These are phyloP conservation scores for Ophiodon elongatus DNA, from an alignment of 2,113 vertebrate species.

Conservation along the genomic window DNA sequence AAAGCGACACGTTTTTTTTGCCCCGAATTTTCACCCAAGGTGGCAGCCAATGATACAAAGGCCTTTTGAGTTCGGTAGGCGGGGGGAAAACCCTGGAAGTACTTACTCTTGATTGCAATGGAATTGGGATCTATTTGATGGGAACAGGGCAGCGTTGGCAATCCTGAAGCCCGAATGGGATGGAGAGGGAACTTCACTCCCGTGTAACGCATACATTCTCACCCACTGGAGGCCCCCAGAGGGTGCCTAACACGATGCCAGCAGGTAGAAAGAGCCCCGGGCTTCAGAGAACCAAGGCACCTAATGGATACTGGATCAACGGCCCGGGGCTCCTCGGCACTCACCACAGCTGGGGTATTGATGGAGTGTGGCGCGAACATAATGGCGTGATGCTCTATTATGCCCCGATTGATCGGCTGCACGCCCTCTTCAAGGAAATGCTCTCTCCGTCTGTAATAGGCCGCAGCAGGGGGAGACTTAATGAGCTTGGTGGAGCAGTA, in stretches of 20 bases:
- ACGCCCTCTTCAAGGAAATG: conserved; percentile 1
- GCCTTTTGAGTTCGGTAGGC: too few species aligned
- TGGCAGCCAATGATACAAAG: neutral
- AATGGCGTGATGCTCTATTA: conserved; percentile 81
- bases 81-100: neutral
- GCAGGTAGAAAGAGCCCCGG: conserved; percentile 5
- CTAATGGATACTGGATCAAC: conserved; percentile 46
- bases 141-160: conserved; percentile 3
- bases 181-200: neutral
- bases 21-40: neutral
- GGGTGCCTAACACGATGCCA: conserved; percentile 8
- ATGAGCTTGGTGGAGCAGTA: conserved; percentile 23
- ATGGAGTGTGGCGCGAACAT: conserved; percentile 62
- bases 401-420: conserved; percentile 75
- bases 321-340: conserved; percentile 64
- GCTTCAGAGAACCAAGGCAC: conserved; percentile 16
- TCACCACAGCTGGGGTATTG: conserved; percentile 70
- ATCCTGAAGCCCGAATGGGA: neutral
- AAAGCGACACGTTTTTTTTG: neutral
- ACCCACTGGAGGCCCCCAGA: neutral
- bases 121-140: conserved; percentile 30
- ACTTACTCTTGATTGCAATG: conserved; percentile 25
- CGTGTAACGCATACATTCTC: conserved; percentile 7
- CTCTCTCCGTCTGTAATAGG: conserved; percentile 34
- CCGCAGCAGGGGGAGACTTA: conserved; percentile 22